Evolutionary conservation across 1,140 invertebrate species (phyloP).

Genomic region (Scaptodrosophila lebanonensis): DNA sequence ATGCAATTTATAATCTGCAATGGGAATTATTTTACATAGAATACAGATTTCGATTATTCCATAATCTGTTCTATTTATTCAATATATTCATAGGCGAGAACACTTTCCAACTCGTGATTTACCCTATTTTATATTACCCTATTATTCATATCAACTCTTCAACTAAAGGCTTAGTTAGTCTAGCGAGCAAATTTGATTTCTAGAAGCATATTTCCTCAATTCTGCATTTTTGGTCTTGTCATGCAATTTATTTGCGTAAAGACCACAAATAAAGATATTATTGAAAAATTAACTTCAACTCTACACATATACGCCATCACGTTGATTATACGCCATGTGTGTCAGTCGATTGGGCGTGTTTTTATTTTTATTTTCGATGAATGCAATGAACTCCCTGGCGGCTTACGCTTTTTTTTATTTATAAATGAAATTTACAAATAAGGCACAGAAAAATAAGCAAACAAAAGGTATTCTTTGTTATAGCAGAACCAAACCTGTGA

Average conservation of each 20-base stretch:
- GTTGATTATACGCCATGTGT: slow-evolving; percentile 48
- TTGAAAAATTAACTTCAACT: slow-evolving; percentile 66
- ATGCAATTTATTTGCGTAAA: slow-evolving; percentile 8
- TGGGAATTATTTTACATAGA: too few species aligned
- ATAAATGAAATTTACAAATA: slow-evolving; percentile 58
- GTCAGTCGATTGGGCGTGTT: slow-evolving; percentile 25
- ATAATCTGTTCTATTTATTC: too few species aligned
- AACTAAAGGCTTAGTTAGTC: too few species aligned
- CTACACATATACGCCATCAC: slow-evolving; percentile 41
- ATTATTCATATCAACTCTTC: too few species aligned
- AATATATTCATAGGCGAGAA: too few species aligned
- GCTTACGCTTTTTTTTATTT: slow-evolving; percentile 63
- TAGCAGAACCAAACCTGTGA: slow-evolving; percentile 57
- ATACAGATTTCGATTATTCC: too few species aligned
- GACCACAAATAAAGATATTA: slow-evolving; percentile 20
- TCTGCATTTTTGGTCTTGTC: slow-evolving; percentile 12
- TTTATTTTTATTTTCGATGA: slow-evolving; percentile 41
- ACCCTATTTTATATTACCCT: too few species aligned
- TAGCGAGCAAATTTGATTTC: too few species aligned
- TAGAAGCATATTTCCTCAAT: slow-evolving; percentile 25
- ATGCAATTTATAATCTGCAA: too few species aligned
- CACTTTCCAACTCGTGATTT: too few species aligned
- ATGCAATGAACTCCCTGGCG: slow-evolving; percentile 60
- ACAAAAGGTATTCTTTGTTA: slow-evolving; percentile 73
- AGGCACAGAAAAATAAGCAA: slow-evolving; percentile 43